These are phyloP conservation scores for Calidris pygmaea DNA, from an alignment of 2,113 vertebrate genomes.

Conservation along the genomic window DNA sequence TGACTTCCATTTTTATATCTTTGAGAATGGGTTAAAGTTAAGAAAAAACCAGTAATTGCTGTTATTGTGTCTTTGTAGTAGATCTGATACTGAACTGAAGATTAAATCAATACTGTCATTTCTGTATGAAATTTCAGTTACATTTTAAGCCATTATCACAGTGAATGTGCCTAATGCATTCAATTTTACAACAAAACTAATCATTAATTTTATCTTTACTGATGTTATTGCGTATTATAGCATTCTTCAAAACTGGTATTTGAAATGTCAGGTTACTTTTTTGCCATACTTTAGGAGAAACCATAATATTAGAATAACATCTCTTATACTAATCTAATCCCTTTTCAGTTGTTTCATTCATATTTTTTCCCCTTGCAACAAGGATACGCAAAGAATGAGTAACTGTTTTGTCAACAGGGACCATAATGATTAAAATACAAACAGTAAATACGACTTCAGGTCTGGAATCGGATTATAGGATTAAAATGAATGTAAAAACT, in stretches of 20 bases:
- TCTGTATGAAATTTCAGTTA: conserved; percentile 9
- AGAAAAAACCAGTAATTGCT: neutral
- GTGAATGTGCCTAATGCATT: neutral
- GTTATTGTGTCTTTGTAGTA: conserved; percentile 12
- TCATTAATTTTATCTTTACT: conserved; percentile 13
- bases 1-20: conserved; percentile 12
- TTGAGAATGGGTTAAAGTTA: conserved; percentile 26
- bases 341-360: conserved; percentile 45
- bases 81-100: conserved; percentile 47
- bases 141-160: neutral
- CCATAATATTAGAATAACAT: neutral
- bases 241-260: neutral
- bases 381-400: conserved; percentile 31
- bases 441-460: conserved; percentile 65
- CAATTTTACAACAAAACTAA: conserved; percentile 4
- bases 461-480: conserved; percentile 78
- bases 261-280: neutral
- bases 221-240: neutral
- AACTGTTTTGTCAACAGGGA: conserved; percentile 51
- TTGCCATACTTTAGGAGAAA: neutral
- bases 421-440: conserved; percentile 75
- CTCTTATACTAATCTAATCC: neutral
- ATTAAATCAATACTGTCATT: conserved; percentile 50
- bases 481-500: conserved; percentile 73
- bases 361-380: conserved; percentile 50